These are phyloP conservation scores for Cyclina sinensis DNA, from an alignment of 1,140 invertebrate genomes.

Conservation along the genomic window DNA sequence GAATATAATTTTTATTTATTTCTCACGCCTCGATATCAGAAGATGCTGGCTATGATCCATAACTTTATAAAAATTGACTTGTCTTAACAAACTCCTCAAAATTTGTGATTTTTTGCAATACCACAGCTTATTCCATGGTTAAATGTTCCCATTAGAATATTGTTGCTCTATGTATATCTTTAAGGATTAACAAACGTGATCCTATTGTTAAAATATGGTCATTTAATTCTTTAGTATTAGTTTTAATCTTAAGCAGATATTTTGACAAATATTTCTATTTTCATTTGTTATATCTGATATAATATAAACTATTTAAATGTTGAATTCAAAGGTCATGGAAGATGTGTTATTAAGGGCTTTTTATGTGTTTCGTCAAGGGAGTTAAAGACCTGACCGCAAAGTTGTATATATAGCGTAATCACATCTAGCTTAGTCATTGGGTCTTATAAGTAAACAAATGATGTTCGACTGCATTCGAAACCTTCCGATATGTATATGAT, in stretches of 20 bases:
- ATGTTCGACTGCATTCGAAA: too few species aligned
- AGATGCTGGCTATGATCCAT: neutral
- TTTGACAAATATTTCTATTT: neutral
- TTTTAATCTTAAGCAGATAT: neutral
- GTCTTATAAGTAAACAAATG: too few species aligned
- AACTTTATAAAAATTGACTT: neutral
- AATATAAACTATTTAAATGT: neutral
- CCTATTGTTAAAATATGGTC: slow-evolving; percentile 5
- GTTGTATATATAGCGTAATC: too few species aligned
- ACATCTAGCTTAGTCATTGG: too few species aligned
- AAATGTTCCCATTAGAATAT: neutral
- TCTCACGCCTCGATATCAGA: neutral
- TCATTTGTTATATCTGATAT: neutral
- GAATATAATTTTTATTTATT: neutral
- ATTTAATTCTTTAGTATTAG: slow-evolving; percentile 1
- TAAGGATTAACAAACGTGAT: neutral
- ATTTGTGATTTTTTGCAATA: too few species aligned
- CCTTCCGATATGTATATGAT: too few species aligned
- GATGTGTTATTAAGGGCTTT: too few species aligned
- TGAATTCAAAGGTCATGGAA: too few species aligned
- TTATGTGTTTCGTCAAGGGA: too few species aligned
- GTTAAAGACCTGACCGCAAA: too few species aligned
- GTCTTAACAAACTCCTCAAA: too few species aligned
- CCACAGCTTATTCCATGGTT: too few species aligned
- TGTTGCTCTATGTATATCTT: neutral